A percentile compares a stretch with the other conserved stretches of the same genome.
These are phyloP conservation scores for Hipposideros armiger DNA, from an alignment of 2,113 vertebrate genomes.

Conservation along the genomic window DNA sequence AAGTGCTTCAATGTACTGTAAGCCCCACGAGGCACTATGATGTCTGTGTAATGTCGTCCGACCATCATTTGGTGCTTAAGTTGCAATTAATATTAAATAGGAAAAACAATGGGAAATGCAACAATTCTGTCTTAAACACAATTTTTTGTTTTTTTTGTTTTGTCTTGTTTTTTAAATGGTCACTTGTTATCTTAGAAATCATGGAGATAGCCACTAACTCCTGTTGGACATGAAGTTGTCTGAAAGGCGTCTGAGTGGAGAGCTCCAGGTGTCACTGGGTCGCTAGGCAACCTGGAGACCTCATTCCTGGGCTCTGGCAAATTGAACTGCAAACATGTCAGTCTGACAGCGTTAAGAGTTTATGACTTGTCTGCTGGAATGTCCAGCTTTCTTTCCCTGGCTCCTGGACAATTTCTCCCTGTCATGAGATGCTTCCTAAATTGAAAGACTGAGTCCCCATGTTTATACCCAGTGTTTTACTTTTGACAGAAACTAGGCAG, in stretches of 20 bases:
- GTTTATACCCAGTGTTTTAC: slow-evolving; percentile 43
- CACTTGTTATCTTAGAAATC: neutral
- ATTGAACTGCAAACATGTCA: neutral
- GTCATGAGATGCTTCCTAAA: slow-evolving; percentile 2
- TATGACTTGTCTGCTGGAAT: neutral
- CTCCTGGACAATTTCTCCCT: slow-evolving; percentile 68
- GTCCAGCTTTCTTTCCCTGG: neutral
- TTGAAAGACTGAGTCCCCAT: neutral
- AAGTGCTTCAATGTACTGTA: slow-evolving; percentile 58
- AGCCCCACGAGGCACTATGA: neutral
- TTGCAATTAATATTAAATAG: slow-evolving; percentile 64
- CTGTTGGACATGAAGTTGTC: neutral
- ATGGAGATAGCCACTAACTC: neutral
- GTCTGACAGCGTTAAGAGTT: neutral
- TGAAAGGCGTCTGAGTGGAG: neutral
- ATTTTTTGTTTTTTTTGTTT: neutral
- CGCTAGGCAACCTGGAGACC: neutral
- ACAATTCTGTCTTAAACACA: slow-evolving; percentile 51
- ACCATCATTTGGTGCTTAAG: slow-evolving; percentile 63
- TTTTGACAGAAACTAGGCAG: slow-evolving; percentile 46
- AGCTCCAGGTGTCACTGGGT: neutral
- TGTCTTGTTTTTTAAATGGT: slow-evolving; percentile 7
- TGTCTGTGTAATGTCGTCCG: slow-evolving; percentile 71
- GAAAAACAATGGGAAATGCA: slow-evolving; percentile 32
- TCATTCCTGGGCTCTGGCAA: neutral